Base-by-base conservation (phyloP, 2,113 vertebrate genomes). In the Tetrao urogallus region DNA sequence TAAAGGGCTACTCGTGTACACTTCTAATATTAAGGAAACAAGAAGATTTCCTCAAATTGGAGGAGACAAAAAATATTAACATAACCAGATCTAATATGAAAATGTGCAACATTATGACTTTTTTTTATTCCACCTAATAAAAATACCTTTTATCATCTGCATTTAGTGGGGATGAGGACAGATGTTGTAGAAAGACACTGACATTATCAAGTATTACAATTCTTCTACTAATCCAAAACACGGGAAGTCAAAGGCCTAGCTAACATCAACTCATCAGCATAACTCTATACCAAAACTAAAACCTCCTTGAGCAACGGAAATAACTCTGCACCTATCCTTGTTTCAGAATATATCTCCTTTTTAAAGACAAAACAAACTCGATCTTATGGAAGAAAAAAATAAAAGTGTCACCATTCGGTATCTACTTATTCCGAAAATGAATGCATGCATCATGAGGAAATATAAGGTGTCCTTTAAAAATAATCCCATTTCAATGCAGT, bases 381-480 rank as follows among this genome's bases (percentile, higher is more conserved):
- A 69, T 43, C 27, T 14, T 43, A 77, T 8, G 3, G 15, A 43
- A 6, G 36, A 47, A 32, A 40, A 70, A 28, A 74, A 40, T 13
- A 40, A 40, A 13, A 40, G 7, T 52, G 34, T 36, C 17, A 78
- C 38, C 10, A 8, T 52, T 91, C 72, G n/a, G 11, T 73, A 89
- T 80, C 85, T 74, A 71, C 42, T 63, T 95, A 67, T 64, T 83
- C 85, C 40, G 28, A 91, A 95, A 88, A 50, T 0, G 0, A 72
- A 58, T 4, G 16, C 66, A 76, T 13, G 58, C 45, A 75, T 52
- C 61, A 18, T 36, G 67, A 69, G 70, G 86, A 97, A 89, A 93
- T 74, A 78, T 36, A 52, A 15, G 64, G 54, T 8, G 42, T 83
- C 76, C 78, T 95, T 92, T 90, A 76, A 86, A 90, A 96, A 64